Evolutionary conservation across 92 coral and sea anemone species (phyloP), one percentile per base, ranked within the genome.

Genomic region (Muricea muricata): DNA sequence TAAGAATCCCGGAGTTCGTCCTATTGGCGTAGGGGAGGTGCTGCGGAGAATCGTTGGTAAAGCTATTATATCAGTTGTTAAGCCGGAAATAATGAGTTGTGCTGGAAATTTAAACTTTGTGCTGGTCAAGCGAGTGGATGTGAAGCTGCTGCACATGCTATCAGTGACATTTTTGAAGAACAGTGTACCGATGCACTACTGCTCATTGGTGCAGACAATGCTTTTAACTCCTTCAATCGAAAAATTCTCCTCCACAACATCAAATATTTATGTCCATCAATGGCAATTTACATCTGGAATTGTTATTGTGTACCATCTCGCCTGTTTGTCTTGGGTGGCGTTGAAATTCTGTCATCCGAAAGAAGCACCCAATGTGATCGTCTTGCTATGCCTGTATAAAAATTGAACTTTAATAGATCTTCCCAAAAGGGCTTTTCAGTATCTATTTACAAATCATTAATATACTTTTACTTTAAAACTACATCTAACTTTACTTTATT

Each of bases 91-190:
- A 23, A 7, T 76, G 41, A 52, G 63, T 24, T 42, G 34, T 0
- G 81, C 81, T 26, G 75, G 81, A 42, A 20, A 21, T 50, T 40
- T 75, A 6, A 75, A 31, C 83, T 78, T 0, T 54, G 71, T 24
- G 71, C 83, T 31, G 83, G 83, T 24, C 83, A 55, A 34, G 34
- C 71, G 58, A 34, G 57, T 58, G 65, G 84, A 14, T 79, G 84
- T 45, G 86, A 81, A 65, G 65, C 86, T 0, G 86, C 86, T 3
- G 86, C 30, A 81, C 78, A 66, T 67, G 86, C 42, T 2, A 45
- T 81, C 58, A 79, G 75, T 33, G 56, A 79, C 31, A 79, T 79
- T 31, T 79, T 79, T 40, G 76, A 60, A 0, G 57, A 47, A 47
- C 24, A 79, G n/a, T 33, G 15, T 52, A 58, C 48, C 17, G 84